Conservation (phyloP, 2,113 vertebrate genomes). For the Corythornis madagascariensis region DNA sequence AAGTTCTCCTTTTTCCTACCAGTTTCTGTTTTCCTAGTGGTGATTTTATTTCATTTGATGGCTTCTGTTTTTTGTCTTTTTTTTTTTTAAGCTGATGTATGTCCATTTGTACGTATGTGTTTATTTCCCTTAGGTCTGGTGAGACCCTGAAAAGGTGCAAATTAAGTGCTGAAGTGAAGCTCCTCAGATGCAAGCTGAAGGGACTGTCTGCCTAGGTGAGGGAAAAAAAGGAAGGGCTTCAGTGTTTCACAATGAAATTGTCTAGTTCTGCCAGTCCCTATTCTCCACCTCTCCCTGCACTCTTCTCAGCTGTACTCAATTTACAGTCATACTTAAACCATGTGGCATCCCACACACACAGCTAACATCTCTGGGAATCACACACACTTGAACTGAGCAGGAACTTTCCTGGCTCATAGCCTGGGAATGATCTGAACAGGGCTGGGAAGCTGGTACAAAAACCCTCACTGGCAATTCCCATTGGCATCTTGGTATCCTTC, state of each 20-base stretch:
- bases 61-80: not conserved
- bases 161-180: not conserved
- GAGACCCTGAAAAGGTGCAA: not conserved
- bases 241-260: not conserved
- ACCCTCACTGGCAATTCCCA: not conserved
- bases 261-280: not conserved
- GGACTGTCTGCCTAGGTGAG: not conserved
- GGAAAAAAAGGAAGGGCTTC: not conserved
- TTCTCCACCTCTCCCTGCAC: not conserved
- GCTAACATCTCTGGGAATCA: not conserved
- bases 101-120: not conserved
- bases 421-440: not conserved
- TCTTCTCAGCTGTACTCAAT: not conserved
- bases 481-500: not conserved
- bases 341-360: fast-evolving
- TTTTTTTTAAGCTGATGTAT: not conserved
- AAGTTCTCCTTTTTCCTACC: not conserved
- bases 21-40: not conserved
- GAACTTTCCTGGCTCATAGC: not conserved
- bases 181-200: not conserved
- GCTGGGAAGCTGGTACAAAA: not conserved
- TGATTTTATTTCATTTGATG: not conserved
- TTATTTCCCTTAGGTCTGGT: not conserved
- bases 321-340: fast-evolving
- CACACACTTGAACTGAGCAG: not conserved